These are phyloP conservation scores for Hippolais icterina DNA, from an alignment of 2,113 vertebrate species.

Conservation along the genomic window DNA sequence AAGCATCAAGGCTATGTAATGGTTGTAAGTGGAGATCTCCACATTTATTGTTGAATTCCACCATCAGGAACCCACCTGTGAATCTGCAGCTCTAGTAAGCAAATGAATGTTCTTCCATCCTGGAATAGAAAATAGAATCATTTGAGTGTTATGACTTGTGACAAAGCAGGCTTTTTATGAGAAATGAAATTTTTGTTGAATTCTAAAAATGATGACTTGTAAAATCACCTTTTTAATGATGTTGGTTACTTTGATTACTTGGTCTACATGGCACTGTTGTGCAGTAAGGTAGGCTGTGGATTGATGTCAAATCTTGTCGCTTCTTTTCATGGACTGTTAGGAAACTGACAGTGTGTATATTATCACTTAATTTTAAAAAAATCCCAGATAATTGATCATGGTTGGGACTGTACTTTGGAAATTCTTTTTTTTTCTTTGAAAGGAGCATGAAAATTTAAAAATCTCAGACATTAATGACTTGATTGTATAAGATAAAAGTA, in stretches of 20 bases:
- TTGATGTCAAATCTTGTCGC: not conserved
- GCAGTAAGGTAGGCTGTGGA: not conserved
- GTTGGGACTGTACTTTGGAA: not conserved
- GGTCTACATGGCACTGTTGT: not conserved
- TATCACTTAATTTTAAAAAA: not conserved
- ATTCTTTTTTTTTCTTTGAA: not conserved
- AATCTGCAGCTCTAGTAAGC: not conserved
- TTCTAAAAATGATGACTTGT: not conserved
- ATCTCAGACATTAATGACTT: not conserved
- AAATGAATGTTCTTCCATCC: not conserved
- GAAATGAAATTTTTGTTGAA: not conserved
- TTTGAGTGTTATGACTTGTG: not conserved
- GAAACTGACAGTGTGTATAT: not conserved
- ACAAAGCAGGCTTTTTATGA: not conserved
- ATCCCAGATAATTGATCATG: not conserved
- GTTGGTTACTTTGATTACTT: not conserved
- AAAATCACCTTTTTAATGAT: not conserved
- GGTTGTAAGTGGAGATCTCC: not conserved
- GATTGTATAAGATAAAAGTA: not conserved
- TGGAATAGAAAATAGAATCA: not conserved
- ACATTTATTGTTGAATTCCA: not conserved
- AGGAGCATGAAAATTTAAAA: not conserved
- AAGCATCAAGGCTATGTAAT: not conserved
- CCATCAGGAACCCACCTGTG: not conserved
- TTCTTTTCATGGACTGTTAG: not conserved